Percentiles rank a stretch among this genome's conserved stretches.
phyloP scores from a whole-genome alignment of 2,888 invertebrate genomes.

The Zelleria hepariella region DNA sequence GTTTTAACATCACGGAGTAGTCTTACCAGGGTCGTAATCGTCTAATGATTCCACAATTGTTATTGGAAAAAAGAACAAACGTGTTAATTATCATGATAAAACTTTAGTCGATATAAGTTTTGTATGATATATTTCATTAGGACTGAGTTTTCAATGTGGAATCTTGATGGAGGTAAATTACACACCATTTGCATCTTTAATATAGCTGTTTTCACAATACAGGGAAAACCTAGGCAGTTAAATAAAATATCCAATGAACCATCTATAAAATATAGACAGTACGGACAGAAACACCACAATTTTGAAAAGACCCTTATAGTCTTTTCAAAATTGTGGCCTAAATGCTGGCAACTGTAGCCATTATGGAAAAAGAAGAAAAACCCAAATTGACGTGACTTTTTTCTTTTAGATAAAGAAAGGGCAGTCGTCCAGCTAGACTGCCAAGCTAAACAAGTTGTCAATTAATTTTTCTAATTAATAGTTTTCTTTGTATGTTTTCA shows the following conservation, averaged over 20 bases:
- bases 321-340: not conserved
- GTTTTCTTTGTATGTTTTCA: too few relatives aligned
- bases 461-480: too few relatives aligned
- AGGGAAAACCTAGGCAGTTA: too few relatives aligned
- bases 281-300: not conserved
- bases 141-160: not conserved
- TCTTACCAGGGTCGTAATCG: conserved; percentile 68
- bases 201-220: too few relatives aligned
- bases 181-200: not conserved
- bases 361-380: not conserved
- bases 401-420: not conserved
- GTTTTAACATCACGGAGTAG: conserved; percentile 18
- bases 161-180: not conserved
- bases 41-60: conserved; percentile 58
- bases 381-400: not conserved
- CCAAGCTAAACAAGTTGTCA: too few relatives aligned
- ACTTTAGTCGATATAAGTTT: not conserved
- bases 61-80: conserved; percentile 64
- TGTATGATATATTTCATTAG: not conserved
- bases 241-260: too few relatives aligned
- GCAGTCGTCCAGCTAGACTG: too few relatives aligned
- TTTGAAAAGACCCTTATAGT: not conserved
- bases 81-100: conserved; percentile 25
- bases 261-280: too few relatives aligned
- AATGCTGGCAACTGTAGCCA: not conserved